phyloP scores from a whole-genome alignment of 2,113 vertebrate genomes.

The Sus scrofa region DNA sequence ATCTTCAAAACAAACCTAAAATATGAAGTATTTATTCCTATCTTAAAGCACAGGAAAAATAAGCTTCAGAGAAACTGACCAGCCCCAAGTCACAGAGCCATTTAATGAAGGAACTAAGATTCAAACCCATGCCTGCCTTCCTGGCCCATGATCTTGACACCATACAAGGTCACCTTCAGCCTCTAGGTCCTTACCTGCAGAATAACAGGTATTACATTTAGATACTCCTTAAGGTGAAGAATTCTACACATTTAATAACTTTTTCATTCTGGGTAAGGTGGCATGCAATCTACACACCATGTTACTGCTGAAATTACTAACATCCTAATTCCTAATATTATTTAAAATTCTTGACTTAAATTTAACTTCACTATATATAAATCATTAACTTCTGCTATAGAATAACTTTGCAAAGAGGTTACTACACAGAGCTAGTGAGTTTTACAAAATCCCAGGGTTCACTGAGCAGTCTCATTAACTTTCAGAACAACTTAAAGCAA shows the following conservation, averaged over 20 bases:
- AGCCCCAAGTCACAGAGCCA: background rate
- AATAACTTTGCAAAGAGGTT: slow-evolving; percentile 34
- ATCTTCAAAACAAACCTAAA: slow-evolving; percentile 17
- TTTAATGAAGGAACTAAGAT: background rate
- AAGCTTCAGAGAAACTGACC: slow-evolving; percentile 35
- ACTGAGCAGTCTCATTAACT: slow-evolving; percentile 2
- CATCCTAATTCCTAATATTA: background rate
- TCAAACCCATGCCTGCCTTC: background rate
- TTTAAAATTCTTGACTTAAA: background rate
- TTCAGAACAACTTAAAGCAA: background rate
- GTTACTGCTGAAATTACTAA: background rate
- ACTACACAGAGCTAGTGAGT: background rate
- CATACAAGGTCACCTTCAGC: background rate
- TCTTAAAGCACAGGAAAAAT: background rate
- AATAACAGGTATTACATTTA: background rate
- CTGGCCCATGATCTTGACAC: background rate
- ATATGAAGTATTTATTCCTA: background rate
- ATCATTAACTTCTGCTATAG: background rate
- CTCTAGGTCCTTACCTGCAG: background rate
- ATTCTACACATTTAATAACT: background rate
- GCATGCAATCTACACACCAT: background rate
- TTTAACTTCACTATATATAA: background rate
- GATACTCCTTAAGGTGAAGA: background rate
- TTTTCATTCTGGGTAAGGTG: background rate
- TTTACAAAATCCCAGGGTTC: background rate